These are phyloP conservation scores for Meloidogyne exigua DNA, from an alignment of 1,140 invertebrate species.

Conservation along the genomic window DNA sequence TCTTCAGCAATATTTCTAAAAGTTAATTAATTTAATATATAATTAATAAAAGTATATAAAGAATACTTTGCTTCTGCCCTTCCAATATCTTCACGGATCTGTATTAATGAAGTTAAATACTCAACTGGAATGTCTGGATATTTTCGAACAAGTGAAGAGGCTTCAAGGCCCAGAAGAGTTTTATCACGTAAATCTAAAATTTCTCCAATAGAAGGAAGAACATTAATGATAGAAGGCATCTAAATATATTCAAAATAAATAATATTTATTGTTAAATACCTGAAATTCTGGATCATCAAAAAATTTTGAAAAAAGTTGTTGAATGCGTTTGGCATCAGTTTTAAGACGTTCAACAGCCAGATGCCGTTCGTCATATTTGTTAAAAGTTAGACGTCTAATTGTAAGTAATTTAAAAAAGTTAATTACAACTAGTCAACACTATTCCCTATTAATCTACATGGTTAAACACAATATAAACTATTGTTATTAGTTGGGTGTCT, in stretches of 20 bases:
- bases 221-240: conserved; percentile 37
- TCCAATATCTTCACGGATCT: conserved; percentile 35
- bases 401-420: neutral
- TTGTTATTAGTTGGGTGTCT: no score
- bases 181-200: conserved; percentile 48
- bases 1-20: conserved; percentile 45
- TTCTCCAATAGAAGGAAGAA: conserved; percentile 46
- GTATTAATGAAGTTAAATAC: conserved; percentile 36
- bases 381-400: conserved; percentile 44
- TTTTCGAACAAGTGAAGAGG: conserved; percentile 44
- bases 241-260: neutral
- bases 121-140: conserved; percentile 48
- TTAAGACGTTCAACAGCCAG: conserved; percentile 42
- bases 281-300: conserved; percentile 40
- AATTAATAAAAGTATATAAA: no score
- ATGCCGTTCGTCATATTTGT: conserved; percentile 47
- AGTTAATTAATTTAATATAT: neutral
- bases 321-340: conserved; percentile 40
- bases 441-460: no score
- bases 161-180: conserved; percentile 39
- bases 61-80: conserved; percentile 30
- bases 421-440: no score
- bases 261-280: neutral
- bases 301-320: conserved; percentile 36
- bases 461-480: no score